These are phyloP conservation scores for Ondatra zibethicus DNA, from an alignment of 2,113 vertebrate species.

Conservation along the genomic window DNA sequence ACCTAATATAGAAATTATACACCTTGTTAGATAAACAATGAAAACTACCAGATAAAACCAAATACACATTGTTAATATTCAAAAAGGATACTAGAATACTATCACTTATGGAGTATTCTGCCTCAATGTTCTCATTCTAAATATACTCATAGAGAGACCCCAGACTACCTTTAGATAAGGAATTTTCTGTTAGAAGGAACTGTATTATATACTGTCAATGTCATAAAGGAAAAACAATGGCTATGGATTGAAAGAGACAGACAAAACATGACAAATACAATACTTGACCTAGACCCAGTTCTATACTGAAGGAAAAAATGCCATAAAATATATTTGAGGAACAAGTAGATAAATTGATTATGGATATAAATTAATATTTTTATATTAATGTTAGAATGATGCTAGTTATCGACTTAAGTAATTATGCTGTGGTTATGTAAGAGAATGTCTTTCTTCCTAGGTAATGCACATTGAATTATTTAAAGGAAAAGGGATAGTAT, in stretches of 20 bases:
- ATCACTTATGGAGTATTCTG: not conserved
- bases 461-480: constrained; percentile 45
- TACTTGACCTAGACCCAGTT: not conserved
- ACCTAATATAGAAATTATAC: not conserved
- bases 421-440: constrained; percentile 18
- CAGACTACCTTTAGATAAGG: not conserved
- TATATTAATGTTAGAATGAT: constrained; percentile 36
- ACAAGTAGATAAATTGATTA: not conserved
- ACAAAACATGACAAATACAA: not conserved
- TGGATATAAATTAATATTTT: constrained; percentile 14
- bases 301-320: not conserved
- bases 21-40: constrained; percentile 23
- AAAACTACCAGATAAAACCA: constrained; percentile 6
- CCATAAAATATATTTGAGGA: not conserved
- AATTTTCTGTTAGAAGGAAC: not conserved
- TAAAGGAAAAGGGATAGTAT: not conserved
- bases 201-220: not conserved
- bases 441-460: not conserved
- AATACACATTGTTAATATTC: not conserved
- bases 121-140: not conserved
- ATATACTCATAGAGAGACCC: not conserved
- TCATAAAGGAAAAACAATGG: not conserved
- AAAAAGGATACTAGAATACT: not conserved
- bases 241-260: not conserved
- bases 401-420: not conserved